Conservation (phyloP, 2,888 invertebrate genomes). For the Phrixothrix hirtus region DNA sequence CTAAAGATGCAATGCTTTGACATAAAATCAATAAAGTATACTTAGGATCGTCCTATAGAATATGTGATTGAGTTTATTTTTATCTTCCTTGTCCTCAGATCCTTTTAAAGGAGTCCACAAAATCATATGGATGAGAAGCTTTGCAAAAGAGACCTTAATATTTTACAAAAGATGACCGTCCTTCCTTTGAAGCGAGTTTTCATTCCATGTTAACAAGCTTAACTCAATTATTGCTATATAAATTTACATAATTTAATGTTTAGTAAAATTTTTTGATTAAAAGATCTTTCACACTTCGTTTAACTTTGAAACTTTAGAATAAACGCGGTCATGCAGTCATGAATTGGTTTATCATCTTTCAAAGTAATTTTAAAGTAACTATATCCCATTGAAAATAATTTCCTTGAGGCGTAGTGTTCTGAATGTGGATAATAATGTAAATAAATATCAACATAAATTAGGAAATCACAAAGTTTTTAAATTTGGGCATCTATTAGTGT, state of each 20-base stretch:
- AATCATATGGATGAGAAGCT: conserved; percentile 55
- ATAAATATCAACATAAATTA: too few relatives aligned
- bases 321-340: too few relatives aligned
- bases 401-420: too few relatives aligned
- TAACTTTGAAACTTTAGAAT: too few relatives aligned
- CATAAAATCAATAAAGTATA: conserved; percentile 26
- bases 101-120: conserved; percentile 37
- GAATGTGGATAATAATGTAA: too few relatives aligned
- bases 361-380: too few relatives aligned
- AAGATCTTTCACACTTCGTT: too few relatives aligned
- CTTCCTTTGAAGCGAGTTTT: conserved; percentile 22
- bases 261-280: conserved; percentile 11
- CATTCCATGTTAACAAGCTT: conserved; percentile 28
- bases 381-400: too few relatives aligned
- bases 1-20: neutral
- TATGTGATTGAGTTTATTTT: conserved; percentile 30
- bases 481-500: too few relatives aligned
- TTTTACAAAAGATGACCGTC: conserved; percentile 20
- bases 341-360: too few relatives aligned
- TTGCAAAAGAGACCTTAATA: conserved; percentile 50
- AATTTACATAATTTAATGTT: conserved; percentile 26
- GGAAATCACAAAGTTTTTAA: too few relatives aligned
- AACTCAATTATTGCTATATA: conserved; percentile 23
- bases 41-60: conserved; percentile 26
- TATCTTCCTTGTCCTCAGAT: conserved; percentile 28